Conservation (phyloP, 2,797 vertebrate species). For the Sciurus carolinensis region DNA sequence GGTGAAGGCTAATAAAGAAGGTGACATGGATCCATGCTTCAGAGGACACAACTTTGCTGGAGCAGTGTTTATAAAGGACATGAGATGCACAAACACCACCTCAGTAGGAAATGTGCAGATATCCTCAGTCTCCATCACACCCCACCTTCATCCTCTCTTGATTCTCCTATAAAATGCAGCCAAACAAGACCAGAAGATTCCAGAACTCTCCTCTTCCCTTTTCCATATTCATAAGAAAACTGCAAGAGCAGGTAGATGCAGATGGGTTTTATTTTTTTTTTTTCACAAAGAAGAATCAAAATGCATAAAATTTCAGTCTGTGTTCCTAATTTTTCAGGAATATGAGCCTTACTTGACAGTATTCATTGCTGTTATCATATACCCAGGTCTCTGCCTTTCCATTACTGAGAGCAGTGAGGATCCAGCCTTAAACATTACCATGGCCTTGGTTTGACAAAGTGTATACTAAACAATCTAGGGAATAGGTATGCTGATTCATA, state of each 20-base stretch:
- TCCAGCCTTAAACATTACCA: slow-evolving; percentile 32
- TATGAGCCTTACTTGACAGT: slow-evolving; percentile 30
- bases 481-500: slow-evolving; percentile 52
- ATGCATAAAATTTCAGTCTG: slow-evolving; percentile 58
- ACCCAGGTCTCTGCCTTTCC: slow-evolving; percentile 8
- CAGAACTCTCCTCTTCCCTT: not conserved
- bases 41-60: not conserved
- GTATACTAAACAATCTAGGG: slow-evolving; percentile 11
- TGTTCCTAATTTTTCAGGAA: slow-evolving; percentile 66
- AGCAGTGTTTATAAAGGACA: not conserved
- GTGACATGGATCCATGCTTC: not conserved
- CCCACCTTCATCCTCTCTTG: not conserved
- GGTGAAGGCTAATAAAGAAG: not conserved
- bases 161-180: not conserved
- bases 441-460: slow-evolving; percentile 41
- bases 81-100: not conserved
- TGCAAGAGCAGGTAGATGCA: slow-evolving; percentile 33
- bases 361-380: slow-evolving; percentile 32
- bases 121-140: not conserved
- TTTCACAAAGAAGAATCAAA: slow-evolving; percentile 4
- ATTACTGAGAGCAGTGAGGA: slow-evolving; percentile 39
- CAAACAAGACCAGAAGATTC: not conserved
- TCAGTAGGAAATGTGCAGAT: not conserved
- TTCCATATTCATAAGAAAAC: slow-evolving; percentile 55
- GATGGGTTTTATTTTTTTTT: slow-evolving; percentile 39